Base-by-base conservation (phyloP, 2,113 vertebrate species). In the Verasper variegatus region DNA sequence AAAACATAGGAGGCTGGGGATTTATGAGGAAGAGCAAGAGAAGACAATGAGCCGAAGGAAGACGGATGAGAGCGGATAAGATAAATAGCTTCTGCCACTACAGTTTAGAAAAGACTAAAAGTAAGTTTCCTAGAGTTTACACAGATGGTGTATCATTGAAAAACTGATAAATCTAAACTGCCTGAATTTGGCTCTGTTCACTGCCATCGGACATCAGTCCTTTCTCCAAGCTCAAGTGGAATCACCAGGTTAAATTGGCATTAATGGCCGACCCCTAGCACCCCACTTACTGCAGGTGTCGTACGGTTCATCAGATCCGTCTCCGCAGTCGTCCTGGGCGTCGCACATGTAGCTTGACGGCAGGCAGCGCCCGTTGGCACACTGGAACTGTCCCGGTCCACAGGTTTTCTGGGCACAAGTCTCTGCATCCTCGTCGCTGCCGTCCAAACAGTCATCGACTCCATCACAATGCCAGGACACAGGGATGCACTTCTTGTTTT, bases 391-490 rank as follows among this genome's bases (percentile, higher is more conserved):
- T 68, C 89, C 88, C 0, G 92, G 92, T 23, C 1, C 13, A 74
- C 93, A 94, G 23, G 92, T 94, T 83, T 24, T 92, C 85, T 91
- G 84, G 11, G 87, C 78, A 20, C 94, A 94, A 7, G 78, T 85
- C 7, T 93, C 87, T 1, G 84, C 17, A 4, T 92, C 91, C 63
- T 95, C 94, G 5, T 95, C 94, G 1, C 92, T 94, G 74, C 81
- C 84, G 0, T 95, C 94, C 0, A 79, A 35, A 12, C 94, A 95
- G 83, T 95, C 92, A 1, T n/a, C 23, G 0, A 81, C 1, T 8
- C 93, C 93, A 1, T 95, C 92, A 5, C 94, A 95, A 79, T 93
- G 94, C 87, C 88, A 92, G 23, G 92, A 83, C 37, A 92, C 81
- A 0, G 94, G 92, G 70, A 95, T 93, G 78, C 94, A 95, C 21